Evolutionary conservation across 2,888 invertebrate species (phyloP).

Genomic region (Chymomyza caudatula): DNA sequence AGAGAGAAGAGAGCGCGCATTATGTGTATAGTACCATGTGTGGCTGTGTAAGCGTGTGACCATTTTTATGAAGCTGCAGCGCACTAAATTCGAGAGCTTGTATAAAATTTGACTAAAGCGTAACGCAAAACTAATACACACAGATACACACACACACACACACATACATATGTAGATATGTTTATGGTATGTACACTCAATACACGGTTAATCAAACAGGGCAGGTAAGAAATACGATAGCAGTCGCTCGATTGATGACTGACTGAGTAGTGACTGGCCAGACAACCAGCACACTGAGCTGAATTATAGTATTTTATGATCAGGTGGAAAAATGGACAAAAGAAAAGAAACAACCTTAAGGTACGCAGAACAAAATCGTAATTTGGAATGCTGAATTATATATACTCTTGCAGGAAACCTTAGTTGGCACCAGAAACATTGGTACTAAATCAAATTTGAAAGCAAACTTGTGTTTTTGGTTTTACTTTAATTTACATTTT

Average conservation of each 20-base stretch:
- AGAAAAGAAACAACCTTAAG: background rate
- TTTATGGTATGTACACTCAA: conserved; percentile 12
- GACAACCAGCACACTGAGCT: conserved; percentile 42
- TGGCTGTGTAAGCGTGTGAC: background rate
- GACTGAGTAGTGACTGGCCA: conserved; percentile 27
- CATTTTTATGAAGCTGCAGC: background rate
- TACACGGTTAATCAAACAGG: conserved; percentile 3
- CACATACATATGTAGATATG: background rate
- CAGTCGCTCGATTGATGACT: conserved; percentile 4
- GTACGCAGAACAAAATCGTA: conserved; percentile 35
- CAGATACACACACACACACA: conserved; percentile 24
- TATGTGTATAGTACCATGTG: too few relatives aligned
- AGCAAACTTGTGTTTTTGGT: too few relatives aligned
- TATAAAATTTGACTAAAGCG: conserved; percentile 64
- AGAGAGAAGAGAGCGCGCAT: conserved; percentile 7
- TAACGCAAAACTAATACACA: conserved; percentile 59
- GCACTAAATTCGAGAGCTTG: background rate
- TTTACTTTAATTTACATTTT: too few relatives aligned
- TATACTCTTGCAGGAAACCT: background rate
- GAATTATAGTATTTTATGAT: conserved; percentile 52
- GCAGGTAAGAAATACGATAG: background rate
- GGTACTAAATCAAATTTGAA: too few relatives aligned
- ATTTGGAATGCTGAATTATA: conserved; percentile 29
- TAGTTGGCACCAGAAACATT: too few relatives aligned
- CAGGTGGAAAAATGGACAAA: conserved; percentile 54